phyloP scores from a whole-genome alignment of 2,888 invertebrate species.

The Mechanitis mazaeus region DNA sequence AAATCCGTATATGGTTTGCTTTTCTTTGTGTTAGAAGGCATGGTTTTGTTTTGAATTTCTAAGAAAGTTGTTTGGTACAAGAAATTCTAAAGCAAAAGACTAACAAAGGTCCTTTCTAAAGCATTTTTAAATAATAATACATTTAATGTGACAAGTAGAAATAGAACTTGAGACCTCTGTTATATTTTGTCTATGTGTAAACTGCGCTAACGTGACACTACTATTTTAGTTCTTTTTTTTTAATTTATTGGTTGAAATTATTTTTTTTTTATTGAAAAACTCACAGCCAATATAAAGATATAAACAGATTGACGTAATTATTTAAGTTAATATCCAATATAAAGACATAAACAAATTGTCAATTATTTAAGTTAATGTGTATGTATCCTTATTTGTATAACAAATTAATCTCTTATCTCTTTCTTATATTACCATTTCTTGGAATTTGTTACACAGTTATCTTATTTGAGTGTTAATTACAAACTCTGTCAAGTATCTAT shows the following conservation, averaged over 20 bases:
- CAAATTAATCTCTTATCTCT: not conserved
- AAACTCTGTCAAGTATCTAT: not conserved
- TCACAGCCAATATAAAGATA: no score
- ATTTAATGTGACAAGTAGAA: no score
- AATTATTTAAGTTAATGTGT: no score
- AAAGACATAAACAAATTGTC: no score
- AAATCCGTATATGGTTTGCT: conserved; percentile 1
- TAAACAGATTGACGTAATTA: no score
- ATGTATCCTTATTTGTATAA: not conserved
- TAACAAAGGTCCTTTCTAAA: not conserved
- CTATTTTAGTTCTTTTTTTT: no score
- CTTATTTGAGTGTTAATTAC: conserved; percentile 25
- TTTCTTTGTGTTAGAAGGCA: conserved; percentile 3
- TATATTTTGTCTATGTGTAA: no score
- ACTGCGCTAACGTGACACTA: no score
- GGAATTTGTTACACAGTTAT: not conserved
- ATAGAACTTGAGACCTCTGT: no score
- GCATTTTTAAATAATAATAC: not conserved
- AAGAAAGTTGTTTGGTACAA: not conserved
- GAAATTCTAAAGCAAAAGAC: not conserved
- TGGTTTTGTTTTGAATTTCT: conserved; percentile 6
- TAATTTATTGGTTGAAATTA: no score
- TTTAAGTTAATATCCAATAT: no score
- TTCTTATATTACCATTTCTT: not conserved
- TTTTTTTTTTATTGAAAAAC: no score